phyloP scores from a whole-genome alignment of 2,888 invertebrate species.

The Drosophila pegasa region DNA sequence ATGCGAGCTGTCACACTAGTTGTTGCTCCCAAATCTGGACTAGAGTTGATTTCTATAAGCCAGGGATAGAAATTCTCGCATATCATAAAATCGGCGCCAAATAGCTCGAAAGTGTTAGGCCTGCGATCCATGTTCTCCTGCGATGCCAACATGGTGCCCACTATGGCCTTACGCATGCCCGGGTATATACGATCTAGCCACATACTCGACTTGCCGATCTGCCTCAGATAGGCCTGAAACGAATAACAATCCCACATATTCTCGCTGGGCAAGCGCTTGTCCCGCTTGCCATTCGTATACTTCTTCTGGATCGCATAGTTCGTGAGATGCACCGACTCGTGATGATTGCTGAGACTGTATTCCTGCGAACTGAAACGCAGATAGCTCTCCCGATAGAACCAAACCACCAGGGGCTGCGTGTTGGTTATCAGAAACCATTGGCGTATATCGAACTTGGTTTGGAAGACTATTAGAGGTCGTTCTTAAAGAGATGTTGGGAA shows the following conservation, averaged over 20 bases:
- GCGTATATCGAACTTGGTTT: slow-evolving; percentile 97
- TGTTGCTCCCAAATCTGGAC: slow-evolving; percentile 95
- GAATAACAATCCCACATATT: slow-evolving; percentile 98
- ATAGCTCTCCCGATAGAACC: slow-evolving; percentile 97
- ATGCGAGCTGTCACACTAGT: slow-evolving; percentile 95
- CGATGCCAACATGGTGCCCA: slow-evolving; percentile 93
- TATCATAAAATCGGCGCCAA: slow-evolving; percentile 98
- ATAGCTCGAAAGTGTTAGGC: slow-evolving; percentile 95
- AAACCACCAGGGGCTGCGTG: slow-evolving; percentile 95
- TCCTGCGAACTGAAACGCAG: slow-evolving; percentile 96
- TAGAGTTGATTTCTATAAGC: slow-evolving; percentile 97
- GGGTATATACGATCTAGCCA: slow-evolving; percentile 95
- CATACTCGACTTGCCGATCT: slow-evolving; percentile 90
- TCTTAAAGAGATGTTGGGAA: slow-evolving; percentile 86
- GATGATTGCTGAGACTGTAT: slow-evolving; percentile 93
- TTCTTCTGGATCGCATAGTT: slow-evolving; percentile 97
- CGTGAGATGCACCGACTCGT: slow-evolving; percentile 96
- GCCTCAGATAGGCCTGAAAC: slow-evolving; percentile 87
- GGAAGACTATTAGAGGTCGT: slow-evolving; percentile 93
- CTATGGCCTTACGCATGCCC: slow-evolving; percentile 91
- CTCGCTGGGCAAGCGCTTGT: slow-evolving; percentile 92
- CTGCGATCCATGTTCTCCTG: slow-evolving; percentile 93
- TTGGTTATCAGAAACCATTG: slow-evolving; percentile 98
- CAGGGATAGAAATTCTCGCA: slow-evolving; percentile 94
- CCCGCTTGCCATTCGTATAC: slow-evolving; percentile 90